Base-by-base conservation (phyloP, 2,113 vertebrate species). In the Apodemus speciosus region DNA sequence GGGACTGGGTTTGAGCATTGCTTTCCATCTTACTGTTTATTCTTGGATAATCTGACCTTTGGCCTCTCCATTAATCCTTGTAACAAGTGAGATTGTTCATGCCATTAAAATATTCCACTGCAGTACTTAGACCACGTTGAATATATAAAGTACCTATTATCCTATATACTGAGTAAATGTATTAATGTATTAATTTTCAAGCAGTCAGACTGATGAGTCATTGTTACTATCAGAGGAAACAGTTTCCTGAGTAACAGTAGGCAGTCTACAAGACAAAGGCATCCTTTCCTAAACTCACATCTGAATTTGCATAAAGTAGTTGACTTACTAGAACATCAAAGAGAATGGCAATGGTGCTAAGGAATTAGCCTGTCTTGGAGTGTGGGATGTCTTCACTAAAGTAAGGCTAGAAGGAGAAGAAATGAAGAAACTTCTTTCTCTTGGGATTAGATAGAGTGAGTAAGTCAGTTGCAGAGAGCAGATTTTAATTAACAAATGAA, bases 401-500 rank as follows among this genome's bases (percentile, higher is more conserved):
- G 3, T 64, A 32, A 60, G 6, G 56, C 51, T 10, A 9, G 13
- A 94, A 53, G 32, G 23, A 53, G 68, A 83, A 72, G 30, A 89
- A 66, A 30, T 46, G 68, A 83, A 68, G 35, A 87, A 66, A 30
- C 20, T 14, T 84, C 77, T 87, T 11, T 46, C 25, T 75, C 58
- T 81, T 69, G 13, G 27, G 7, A 30, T 58, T 90, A 76, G 1
- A n/a, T 56, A 51, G 30, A 77, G 60, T n/a, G 27, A 88, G 79
- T 71, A 88, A 77, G 35, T 38, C 60, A 53, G 46, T 9, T 62
- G 49, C 69, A 76, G n/a, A 30, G 35, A n/a, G 62, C 14, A 35
- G 2, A 18, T 77, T 97, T 92, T 88, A 85, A 90, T 92, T 77
- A 86, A 16, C 15, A 73, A 77, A 60, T 80, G 68, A 93, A 58